Percentiles rank a stretch among this genome's conserved stretches.
phyloP scores from a whole-genome alignment of 2,797 vertebrate species.

The Uromys caudimaculatus region DNA sequence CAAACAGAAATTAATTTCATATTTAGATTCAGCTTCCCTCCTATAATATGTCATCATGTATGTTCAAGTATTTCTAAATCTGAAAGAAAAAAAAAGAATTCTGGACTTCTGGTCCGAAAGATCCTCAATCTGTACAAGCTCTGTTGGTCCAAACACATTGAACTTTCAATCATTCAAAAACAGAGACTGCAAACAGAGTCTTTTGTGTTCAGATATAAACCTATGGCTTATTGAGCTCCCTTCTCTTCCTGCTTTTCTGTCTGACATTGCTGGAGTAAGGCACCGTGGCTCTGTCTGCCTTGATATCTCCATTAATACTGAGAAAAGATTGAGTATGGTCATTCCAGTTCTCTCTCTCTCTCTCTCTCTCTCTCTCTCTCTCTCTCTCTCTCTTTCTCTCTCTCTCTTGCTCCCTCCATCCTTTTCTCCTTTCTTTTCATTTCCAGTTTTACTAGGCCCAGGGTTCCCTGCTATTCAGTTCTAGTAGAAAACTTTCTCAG shows the following conservation, averaged over 20 bases:
- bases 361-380: background rate
- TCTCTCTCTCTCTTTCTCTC: background rate
- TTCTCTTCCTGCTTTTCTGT: background rate
- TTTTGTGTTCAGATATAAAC: fast-evolving
- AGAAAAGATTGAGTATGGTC: background rate
- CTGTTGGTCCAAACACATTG: background rate
- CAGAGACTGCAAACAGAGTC: background rate
- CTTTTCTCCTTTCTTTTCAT: background rate
- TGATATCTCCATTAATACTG: background rate
- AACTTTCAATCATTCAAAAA: background rate
- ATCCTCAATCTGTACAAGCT: background rate
- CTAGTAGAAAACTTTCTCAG: background rate
- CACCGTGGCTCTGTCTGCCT: background rate
- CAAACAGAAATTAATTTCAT: background rate
- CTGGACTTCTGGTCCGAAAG: background rate
- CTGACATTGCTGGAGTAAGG: background rate
- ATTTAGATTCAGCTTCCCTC: background rate
- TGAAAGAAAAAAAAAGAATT: background rate
- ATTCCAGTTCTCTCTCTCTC: background rate
- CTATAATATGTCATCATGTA: background rate
- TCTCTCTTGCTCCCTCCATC: background rate
- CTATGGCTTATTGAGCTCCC: background rate
- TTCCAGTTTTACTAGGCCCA: background rate
- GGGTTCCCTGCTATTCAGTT: background rate
- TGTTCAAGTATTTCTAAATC: background rate